Conservation (phyloP, 1,140 invertebrate species). For the Rhopalosiphum padi region DNA sequence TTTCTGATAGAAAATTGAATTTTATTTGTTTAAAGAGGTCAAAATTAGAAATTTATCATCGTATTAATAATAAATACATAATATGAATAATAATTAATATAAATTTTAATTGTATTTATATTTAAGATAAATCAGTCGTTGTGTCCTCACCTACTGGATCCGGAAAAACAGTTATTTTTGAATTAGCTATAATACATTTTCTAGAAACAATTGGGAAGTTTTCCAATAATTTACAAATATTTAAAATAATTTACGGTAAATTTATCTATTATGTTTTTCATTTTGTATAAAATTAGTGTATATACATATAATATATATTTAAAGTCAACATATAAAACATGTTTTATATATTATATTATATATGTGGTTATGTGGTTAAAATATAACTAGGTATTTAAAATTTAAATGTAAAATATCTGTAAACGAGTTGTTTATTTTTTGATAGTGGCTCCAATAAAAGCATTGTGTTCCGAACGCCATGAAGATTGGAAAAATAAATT, state of each 20-base stretch:
- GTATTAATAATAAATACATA: no score
- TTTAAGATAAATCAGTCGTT: slow-evolving; percentile 74
- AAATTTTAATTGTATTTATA: slow-evolving; percentile 61
- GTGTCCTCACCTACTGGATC: slow-evolving; percentile 81
- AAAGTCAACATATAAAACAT: background rate
- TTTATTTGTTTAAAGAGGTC: no score
- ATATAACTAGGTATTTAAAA: background rate
- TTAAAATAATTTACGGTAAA: slow-evolving; percentile 73
- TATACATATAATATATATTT: background rate
- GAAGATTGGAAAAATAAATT: slow-evolving; percentile 79
- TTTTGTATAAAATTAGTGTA: background rate
- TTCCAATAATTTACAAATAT: slow-evolving; percentile 62
- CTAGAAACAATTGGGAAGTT: slow-evolving; percentile 65
- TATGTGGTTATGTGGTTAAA: background rate
- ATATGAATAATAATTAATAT: background rate
- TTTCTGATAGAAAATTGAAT: no score
- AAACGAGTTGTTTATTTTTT: background rate
- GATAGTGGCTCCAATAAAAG: slow-evolving; percentile 82
- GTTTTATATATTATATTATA: background rate
- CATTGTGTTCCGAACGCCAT: slow-evolving; percentile 75
- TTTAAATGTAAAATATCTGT: slow-evolving; percentile 8
- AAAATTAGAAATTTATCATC: no score
- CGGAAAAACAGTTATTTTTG: slow-evolving; percentile 83
- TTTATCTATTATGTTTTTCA: background rate
- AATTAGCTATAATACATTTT: slow-evolving; percentile 76